Evolutionary conservation across 2,888 invertebrate species (phyloP), one percentile per base, ranked within the genome.

Genomic region (Patella pellucida): DNA sequence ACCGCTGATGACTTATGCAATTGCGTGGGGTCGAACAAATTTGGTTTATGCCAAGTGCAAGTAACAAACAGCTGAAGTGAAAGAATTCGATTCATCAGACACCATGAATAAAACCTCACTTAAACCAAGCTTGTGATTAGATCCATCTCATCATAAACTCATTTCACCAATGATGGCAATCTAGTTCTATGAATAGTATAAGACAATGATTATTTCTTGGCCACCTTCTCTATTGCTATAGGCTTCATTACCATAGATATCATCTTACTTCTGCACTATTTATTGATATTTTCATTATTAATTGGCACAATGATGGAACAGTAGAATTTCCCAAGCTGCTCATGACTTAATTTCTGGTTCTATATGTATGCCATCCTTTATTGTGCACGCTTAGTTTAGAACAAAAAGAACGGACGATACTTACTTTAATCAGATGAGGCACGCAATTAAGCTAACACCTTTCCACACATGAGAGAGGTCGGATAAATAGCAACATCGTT

Each of bases 11-110:
- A 41, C 41, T 41, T 41, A 41, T 41, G 41, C 41, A 41, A 41
- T 41, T 41, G 41, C 41, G 41, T 41, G 12, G 62, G 62, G 62
- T 62, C 62, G 62, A 15, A 62, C 23, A 5, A 12, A 19, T 23
- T 62, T 62, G 62, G 19, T 62, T 62, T 19, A 62, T 62, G 62
- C 19, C 62, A 62, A 62, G 62, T 62, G 62, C 62, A 62, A 62
- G 62, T 23, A 23, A 62, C 62, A 62, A 62, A 62, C 23, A 12
- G 62, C 62, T 19, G 62, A 62, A 14, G 62, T 62, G 62, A 23
- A 62, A 62, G 62, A 62, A 62, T 62, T 62, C 23, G 62, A 62
- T 62, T 62, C 62, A 62, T 62, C 62, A 62, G 62, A 62, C 62
- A 19, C 11, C 23, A 62, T 14, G 62, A 62, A 19, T 62, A 62